Evolutionary conservation across 2,113 vertebrate genomes (phyloP).

Genomic region (Elaphurus davidianus): DNA sequence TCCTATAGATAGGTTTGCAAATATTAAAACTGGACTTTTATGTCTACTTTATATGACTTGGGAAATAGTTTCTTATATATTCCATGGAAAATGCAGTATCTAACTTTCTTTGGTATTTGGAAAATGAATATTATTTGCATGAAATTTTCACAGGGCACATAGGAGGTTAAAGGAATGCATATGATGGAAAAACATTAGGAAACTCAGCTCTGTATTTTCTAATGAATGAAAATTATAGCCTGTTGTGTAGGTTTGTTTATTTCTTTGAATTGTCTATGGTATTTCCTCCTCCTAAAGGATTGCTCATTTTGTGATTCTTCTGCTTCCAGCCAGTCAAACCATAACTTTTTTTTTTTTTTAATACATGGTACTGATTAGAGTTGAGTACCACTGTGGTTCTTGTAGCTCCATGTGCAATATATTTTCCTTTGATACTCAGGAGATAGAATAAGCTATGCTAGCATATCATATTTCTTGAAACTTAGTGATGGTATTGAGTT

Average conservation of each 20-base stretch:
- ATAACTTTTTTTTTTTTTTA: background rate
- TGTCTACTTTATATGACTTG: background rate
- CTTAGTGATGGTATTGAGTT: constrained; percentile 1
- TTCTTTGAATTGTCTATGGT: constrained; percentile 1
- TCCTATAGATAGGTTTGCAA: background rate
- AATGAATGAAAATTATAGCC: background rate
- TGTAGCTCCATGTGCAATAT: constrained; percentile 17
- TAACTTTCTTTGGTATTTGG: background rate
- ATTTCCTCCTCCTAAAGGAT: background rate
- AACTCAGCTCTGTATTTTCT: background rate
- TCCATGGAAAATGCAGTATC: background rate
- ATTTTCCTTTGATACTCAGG: constrained; percentile 45
- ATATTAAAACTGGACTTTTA: background rate
- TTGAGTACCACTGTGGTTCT: constrained; percentile 10
- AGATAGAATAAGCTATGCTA: background rate
- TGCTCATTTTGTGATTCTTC: constrained; percentile 34
- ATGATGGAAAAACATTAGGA: background rate
- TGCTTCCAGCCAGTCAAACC: background rate
- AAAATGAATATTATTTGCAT: background rate
- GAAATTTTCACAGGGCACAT: background rate
- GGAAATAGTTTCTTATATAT: background rate
- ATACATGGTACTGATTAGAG: constrained; percentile 40
- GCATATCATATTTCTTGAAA: constrained; percentile 49
- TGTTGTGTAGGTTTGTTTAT: background rate
- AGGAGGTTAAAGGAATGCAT: background rate